Base-by-base conservation (phyloP, 2,113 vertebrate species). In the Ancistrus triradiatus region DNA sequence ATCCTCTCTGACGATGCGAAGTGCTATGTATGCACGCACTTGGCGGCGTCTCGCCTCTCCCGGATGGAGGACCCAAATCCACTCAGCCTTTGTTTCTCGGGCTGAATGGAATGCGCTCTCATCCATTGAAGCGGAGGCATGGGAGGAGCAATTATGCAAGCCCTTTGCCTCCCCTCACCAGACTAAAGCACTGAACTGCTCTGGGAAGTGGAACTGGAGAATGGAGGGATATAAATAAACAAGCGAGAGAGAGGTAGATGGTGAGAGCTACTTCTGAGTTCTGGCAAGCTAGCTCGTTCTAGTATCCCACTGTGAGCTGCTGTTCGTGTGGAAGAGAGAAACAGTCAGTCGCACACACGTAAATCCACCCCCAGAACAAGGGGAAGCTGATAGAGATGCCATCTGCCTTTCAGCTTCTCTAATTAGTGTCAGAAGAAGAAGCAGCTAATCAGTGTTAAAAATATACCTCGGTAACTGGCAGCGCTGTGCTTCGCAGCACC, bases 161-260 rank as follows among this genome's bases (percentile, higher is more conserved):
- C 31, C 38, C 57, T 63, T 13, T 51, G 64, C 64, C 68, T 53
- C 44, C 35, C 27, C 63, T 48, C 59, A 63, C 60, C 63, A 63
- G 44, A 44, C 47, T 2, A 19, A 63, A 47, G 24, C 24, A 43
- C 40, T 42, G 35, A 51, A 50, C 11, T 46, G 18, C 60, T 2
- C 59, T 6, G 46, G 33, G 57, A 31, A 49, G 8, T 31, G 25
- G 49, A 66, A 69, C 38, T 48, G 33, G 50, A 49, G 57, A 35
- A 51, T 28, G 28, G 15, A 19, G 17, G 14, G 65, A 55, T 61
- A 72, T 72, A 72, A 75, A 71, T 71, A 70, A 69, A 69, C 27
- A 17, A 40, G 46, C 22, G 56, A 51, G 37, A 18, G 53, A 15
- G 1, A 9, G 2, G 13, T 28, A 68, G 46, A 52, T 28, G 15